Percentiles rank a stretch among this genome's conserved stretches.
phyloP scores from a whole-genome alignment of 1,140 invertebrate genomes.

The Monochamus saltuarius region DNA sequence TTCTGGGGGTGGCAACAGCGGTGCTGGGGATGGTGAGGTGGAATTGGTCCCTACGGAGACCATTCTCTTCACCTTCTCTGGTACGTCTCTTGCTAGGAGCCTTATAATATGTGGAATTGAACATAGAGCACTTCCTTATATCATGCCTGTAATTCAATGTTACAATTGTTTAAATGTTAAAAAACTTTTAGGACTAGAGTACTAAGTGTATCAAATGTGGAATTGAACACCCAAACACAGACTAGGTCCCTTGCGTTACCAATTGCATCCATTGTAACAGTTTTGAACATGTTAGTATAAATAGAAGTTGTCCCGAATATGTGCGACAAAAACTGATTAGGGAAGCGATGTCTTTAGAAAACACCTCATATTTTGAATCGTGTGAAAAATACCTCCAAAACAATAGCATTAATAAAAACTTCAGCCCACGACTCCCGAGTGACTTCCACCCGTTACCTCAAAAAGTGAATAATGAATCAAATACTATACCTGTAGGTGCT shows the following conservation, averaged over 20 bases:
- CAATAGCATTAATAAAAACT: not conserved
- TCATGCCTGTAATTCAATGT: slow-evolving; percentile 16
- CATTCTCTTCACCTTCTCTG: slow-evolving; percentile 2
- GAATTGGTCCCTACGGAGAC: slow-evolving; percentile 5
- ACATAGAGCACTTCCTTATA: not conserved
- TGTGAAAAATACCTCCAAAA: not conserved
- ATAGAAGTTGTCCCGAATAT: slow-evolving; percentile 9
- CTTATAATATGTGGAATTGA: not conserved
- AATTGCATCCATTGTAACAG: not conserved
- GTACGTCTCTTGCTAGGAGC: not conserved
- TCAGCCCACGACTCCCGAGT: not conserved
- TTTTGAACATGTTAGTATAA: not conserved
- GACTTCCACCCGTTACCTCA: slow-evolving; percentile 3
- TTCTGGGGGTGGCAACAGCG: too few species aligned
- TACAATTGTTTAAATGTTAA: slow-evolving; percentile 3
- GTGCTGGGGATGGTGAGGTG: not conserved
- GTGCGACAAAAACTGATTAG: slow-evolving; percentile 15
- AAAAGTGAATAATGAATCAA: too few species aligned
- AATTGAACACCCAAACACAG: not conserved
- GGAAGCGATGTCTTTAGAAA: slow-evolving; percentile 16
- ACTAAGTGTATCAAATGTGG: slow-evolving; percentile 8
- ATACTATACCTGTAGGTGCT: too few species aligned
- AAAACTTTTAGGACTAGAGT: slow-evolving; percentile 9
- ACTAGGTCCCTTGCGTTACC: not conserved
- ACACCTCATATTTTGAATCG: slow-evolving; percentile 13